Evolutionary conservation across 2,113 vertebrate genomes (phyloP).

Genomic region (Benitochromis conjunctus): DNA sequence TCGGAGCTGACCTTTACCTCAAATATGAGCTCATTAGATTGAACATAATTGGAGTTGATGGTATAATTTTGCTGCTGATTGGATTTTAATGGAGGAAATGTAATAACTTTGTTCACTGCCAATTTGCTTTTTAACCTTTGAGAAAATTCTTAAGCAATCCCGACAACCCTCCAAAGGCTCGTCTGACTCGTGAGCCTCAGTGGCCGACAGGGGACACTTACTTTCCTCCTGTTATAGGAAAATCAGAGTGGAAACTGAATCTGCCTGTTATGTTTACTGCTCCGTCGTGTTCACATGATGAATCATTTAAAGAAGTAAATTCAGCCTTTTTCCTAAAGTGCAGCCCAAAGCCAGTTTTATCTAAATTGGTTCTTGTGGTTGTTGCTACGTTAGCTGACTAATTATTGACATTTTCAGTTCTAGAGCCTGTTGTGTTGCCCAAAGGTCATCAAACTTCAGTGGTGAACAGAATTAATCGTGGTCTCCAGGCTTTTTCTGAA

Average conservation of each 20-base stretch:
- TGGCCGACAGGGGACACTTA: not conserved
- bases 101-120: conserved; percentile 7
- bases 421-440: not conserved
- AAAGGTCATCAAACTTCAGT: not conserved
- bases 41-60: conserved; percentile 9
- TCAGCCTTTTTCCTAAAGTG: not conserved
- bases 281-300: not conserved
- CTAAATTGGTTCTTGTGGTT: not conserved
- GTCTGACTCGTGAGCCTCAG: not conserved
- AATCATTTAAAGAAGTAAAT: not conserved
- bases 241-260: not conserved
- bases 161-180: not conserved
- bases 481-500: not conserved
- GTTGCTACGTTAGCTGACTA: not conserved
- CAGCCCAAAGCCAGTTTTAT: not conserved
- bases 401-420: conserved; percentile 14
- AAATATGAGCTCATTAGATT: not conserved
- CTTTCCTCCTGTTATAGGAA: not conserved
- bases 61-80: conserved; percentile 1
- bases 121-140: conserved; percentile 30
- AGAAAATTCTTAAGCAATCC: not conserved
- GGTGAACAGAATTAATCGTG: not conserved
- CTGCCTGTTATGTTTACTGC: not conserved
- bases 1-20: conserved; percentile 21
- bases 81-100: conserved; percentile 25